Conservation (phyloP, 2,113 vertebrate genomes). For the Archocentrus centrarchus region DNA sequence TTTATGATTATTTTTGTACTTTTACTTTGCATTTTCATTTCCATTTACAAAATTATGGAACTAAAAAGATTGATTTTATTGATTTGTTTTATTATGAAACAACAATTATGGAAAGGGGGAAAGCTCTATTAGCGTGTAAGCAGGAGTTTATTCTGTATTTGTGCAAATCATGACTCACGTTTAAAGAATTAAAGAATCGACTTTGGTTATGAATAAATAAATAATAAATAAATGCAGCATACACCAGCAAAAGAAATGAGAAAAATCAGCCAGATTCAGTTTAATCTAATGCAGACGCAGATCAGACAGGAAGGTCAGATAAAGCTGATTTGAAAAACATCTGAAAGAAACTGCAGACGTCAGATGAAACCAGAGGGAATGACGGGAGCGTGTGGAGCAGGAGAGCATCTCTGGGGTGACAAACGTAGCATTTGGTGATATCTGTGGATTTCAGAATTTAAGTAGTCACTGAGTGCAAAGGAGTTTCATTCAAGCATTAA, state of each 20-base stretch:
- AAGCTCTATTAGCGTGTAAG: neutral
- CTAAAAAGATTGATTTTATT: neutral
- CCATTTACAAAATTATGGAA: no score
- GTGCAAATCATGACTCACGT: neutral
- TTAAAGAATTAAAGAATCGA: neutral
- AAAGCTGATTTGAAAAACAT: neutral
- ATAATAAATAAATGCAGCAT: neutral
- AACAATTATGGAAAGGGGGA: neutral
- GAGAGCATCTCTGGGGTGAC: neutral
- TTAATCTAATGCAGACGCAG: no score
- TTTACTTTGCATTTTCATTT: neutral
- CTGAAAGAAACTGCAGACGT: no score
- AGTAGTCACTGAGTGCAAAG: neutral
- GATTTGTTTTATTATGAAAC: neutral
- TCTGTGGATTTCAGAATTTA: neutral
- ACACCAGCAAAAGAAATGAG: neutral
- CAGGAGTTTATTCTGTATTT: neutral
- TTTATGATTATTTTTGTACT: no score
- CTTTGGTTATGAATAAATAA: neutral
- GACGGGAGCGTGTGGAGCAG: neutral
- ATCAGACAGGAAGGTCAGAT: neutral
- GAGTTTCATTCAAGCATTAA: neutral
- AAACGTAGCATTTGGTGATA: neutral
- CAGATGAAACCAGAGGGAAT: no score
- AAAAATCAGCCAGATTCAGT: neutral